Evolutionary conservation across 2,113 vertebrate species (phyloP).

Genomic region (Labrus mixtus): DNA sequence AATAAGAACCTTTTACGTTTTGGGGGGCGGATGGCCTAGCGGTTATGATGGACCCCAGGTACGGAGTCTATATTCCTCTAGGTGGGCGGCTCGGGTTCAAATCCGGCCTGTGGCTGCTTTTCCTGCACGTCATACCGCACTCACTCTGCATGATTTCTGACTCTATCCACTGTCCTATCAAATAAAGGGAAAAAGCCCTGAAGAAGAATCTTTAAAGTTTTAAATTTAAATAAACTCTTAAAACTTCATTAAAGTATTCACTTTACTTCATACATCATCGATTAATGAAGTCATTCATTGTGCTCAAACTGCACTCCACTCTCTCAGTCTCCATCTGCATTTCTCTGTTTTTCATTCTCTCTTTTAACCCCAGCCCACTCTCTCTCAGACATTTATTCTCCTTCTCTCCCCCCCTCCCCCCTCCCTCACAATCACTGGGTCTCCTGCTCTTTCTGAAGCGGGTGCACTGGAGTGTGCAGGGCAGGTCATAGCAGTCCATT

Average conservation of each 20-base stretch:
- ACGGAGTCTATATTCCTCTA: no score
- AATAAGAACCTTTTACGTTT: no score
- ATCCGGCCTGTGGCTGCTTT: no score
- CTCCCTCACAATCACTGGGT: not conserved
- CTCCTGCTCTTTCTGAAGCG: conserved; percentile 23
- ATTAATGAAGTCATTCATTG: not conserved
- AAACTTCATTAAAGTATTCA: not conserved
- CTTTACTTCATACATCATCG: not conserved
- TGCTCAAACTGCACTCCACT: not conserved
- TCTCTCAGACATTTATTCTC: conserved; percentile 9
- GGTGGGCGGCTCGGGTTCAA: no score
- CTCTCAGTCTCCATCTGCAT: conserved; percentile 6
- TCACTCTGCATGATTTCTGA: no score
- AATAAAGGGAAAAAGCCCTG: no score
- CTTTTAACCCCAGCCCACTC: not conserved
- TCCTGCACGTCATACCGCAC: no score
- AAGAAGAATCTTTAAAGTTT: no score
- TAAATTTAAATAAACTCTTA: no score
- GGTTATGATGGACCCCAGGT: no score
- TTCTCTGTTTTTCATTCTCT: conserved; percentile 17
- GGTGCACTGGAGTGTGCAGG: conserved; percentile 47
- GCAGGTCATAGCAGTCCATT: conserved; percentile 57
- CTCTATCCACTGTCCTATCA: no score
- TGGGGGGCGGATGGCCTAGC: no score
- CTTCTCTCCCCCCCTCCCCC: not conserved